Evolutionary conservation across 1,140 invertebrate genomes (phyloP).

Genomic region (Diabrotica undecimpunctata): DNA sequence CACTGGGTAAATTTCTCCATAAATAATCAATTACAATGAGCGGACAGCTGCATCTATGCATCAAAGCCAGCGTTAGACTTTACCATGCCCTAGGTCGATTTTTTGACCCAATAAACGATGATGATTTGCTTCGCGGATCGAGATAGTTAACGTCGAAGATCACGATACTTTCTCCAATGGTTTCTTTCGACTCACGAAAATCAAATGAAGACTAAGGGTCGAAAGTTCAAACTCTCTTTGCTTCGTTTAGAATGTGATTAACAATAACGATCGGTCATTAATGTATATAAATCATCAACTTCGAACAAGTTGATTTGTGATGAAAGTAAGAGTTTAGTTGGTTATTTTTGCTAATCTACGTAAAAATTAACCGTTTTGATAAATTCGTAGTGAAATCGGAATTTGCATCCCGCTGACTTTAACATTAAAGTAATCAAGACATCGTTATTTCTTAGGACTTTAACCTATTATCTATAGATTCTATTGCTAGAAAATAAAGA

Average conservation of each 20-base stretch:
- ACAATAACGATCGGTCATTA: no score
- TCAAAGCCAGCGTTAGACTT: not conserved
- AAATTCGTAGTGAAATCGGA: no score
- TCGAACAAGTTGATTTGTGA: no score
- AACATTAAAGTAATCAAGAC: no score
- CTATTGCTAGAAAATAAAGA: no score
- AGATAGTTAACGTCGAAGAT: slow-evolving; percentile 2
- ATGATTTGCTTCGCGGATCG: slow-evolving; percentile 1
- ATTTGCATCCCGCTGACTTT: no score
- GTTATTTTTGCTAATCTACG: no score
- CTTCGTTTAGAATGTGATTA: not conserved
- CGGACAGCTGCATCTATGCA: not conserved
- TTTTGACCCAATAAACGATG: not conserved
- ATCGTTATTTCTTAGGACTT: no score
- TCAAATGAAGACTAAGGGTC: slow-evolving; percentile 1
- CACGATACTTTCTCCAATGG: not conserved
- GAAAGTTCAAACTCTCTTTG: not conserved
- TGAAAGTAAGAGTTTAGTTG: no score
- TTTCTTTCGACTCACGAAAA: slow-evolving; percentile 2
- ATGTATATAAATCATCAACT: no score
- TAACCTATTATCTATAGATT: no score
- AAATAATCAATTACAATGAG: not conserved
- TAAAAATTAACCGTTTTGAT: no score
- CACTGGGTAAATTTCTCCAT: not conserved
- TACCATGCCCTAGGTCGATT: not conserved